Percentiles rank a stretch among this genome's conserved stretches.
Evolutionary conservation across 2,888 invertebrate genomes (phyloP).

Genomic region (Heterodera filipjevi): DNA sequence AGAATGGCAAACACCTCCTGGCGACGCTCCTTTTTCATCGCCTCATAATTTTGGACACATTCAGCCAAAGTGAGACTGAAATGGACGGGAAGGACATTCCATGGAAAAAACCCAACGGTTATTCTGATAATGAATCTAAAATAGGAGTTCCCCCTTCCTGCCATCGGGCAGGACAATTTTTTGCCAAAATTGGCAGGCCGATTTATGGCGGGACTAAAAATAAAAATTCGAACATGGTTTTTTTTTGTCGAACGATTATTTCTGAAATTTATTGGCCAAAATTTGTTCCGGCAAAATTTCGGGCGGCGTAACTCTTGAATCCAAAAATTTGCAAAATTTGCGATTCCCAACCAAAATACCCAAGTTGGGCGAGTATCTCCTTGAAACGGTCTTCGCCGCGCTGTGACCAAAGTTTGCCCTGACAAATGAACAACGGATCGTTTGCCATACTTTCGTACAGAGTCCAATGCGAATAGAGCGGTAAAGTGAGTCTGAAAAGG

Average conservation of each 20-base stretch:
- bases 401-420: conserved; percentile 59
- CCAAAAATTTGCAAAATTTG: too few relatives aligned
- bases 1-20: conserved; percentile 51
- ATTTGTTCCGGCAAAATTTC: too few relatives aligned
- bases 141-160: too few relatives aligned
- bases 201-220: too few relatives aligned
- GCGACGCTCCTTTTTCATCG: conserved; percentile 49
- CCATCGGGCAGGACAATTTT: not conserved
- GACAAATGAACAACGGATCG: conserved; percentile 54
- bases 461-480: conserved; percentile 59
- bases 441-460: conserved; percentile 53
- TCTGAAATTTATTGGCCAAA: too few relatives aligned
- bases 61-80: conserved; percentile 55
- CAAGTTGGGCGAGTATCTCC: conserved; percentile 46
- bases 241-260: conserved; percentile 9
- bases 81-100: conserved; percentile 25
- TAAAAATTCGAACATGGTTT: too few relatives aligned
- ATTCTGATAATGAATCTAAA: too few relatives aligned
- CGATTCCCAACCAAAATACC: conserved; percentile 28
- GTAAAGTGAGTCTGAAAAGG: conserved; percentile 50
- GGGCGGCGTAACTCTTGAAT: too few relatives aligned
- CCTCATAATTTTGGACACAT: conserved; percentile 51
- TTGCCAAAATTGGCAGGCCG: too few relatives aligned
- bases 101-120: too few relatives aligned
- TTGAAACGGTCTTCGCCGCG: conserved; percentile 52